A percentile compares a stretch with the other conserved stretches of the same genome.
Evolutionary conservation across 2,797 vertebrate species (phyloP).

Genomic region (Oophaga sylvatica): DNA sequence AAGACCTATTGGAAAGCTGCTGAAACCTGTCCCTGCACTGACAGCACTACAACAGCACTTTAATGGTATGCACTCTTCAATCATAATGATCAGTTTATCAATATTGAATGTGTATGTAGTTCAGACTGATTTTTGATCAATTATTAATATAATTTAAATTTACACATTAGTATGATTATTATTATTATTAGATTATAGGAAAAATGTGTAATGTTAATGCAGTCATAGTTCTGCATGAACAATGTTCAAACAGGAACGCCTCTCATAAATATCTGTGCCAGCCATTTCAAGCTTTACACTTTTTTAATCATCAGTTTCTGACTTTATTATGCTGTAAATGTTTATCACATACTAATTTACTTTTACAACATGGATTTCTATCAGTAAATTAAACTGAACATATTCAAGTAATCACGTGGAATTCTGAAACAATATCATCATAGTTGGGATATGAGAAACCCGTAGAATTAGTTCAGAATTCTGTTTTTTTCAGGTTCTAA

Average conservation of each 20-base stretch:
- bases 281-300: background rate
- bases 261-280: background rate
- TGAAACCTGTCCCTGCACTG: no score
- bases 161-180: no score
- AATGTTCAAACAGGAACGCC: background rate
- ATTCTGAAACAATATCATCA: background rate
- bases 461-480: background rate
- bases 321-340: conserved; percentile 11
- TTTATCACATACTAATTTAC: background rate
- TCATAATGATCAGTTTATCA: no score
- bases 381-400: background rate
- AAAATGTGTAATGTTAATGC: background rate
- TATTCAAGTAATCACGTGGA: background rate
- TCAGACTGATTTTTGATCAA: no score
- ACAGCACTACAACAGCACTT: no score
- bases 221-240: background rate
- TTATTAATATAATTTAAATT: no score
- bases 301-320: background rate
- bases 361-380: background rate
- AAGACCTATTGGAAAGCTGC: no score
- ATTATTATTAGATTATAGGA: background rate
- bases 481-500: background rate
- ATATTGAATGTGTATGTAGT: no score
- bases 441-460: background rate
- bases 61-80: no score